phyloP scores from a whole-genome alignment of 2,888 invertebrate species.

The Synanthedon andrenaeformis region DNA sequence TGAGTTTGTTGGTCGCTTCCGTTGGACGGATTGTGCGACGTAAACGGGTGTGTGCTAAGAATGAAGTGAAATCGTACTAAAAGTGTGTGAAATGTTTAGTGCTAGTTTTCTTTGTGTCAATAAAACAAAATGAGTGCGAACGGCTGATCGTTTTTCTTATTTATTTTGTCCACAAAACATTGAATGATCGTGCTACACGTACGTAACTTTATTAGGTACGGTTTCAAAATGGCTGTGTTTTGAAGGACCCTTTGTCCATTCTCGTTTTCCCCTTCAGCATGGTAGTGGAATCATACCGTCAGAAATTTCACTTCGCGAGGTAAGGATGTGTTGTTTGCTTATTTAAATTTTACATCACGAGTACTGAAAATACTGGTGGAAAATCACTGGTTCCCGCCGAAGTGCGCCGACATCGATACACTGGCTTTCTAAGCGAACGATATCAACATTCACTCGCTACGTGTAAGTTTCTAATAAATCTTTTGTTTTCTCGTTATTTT shows the following conservation, averaged over 20 bases:
- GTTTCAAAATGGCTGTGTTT: slow-evolving; percentile 81
- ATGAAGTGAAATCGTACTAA: slow-evolving; percentile 67
- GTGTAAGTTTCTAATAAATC: slow-evolving; percentile 60
- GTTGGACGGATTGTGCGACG: slow-evolving; percentile 57
- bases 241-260: slow-evolving; percentile 76
- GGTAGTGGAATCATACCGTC: slow-evolving; percentile 75
- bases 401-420: slow-evolving; percentile 39
- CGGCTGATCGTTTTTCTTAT: slow-evolving; percentile 43
- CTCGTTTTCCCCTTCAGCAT: slow-evolving; percentile 75
- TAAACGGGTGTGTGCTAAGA: slow-evolving; percentile 68
- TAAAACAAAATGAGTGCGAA: slow-evolving; percentile 66
- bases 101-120: slow-evolving; percentile 62
- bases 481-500: slow-evolving; percentile 25
- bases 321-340: slow-evolving; percentile 44
- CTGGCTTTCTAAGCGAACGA: slow-evolving; percentile 59
- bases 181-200: slow-evolving; percentile 51
- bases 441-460: slow-evolving; percentile 53
- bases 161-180: slow-evolving; percentile 32
- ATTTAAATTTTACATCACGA: slow-evolving; percentile 21
- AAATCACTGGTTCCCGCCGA: slow-evolving; percentile 57
- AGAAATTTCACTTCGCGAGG: slow-evolving; percentile 74
- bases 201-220: slow-evolving; percentile 56
- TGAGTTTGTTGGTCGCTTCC: slow-evolving; percentile 31
- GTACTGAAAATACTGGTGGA: slow-evolving; percentile 35
- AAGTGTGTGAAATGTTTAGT: slow-evolving; percentile 70